Base-by-base conservation (phyloP, 2,113 vertebrate species). In the Bothrops jararaca region DNA sequence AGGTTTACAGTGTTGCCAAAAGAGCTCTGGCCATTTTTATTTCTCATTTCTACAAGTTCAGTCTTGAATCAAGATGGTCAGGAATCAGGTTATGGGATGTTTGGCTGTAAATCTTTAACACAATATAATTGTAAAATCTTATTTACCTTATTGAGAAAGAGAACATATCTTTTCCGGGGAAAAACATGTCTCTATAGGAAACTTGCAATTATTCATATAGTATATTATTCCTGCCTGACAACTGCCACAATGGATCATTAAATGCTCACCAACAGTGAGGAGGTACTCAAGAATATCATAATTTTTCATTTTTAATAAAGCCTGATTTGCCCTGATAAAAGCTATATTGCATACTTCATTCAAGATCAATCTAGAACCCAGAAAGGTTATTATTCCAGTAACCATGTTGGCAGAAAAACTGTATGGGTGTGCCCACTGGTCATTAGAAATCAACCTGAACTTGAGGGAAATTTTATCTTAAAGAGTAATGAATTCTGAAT, bases 221-320 rank as follows among this genome's bases (percentile, higher is more conserved):
- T 15, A 24, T 86, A 86, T 86, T 60, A 18, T 26, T 86, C 20
- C n/a, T 54, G 48, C 22, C 29, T 87, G 29, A 57, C 50, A 92
- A 91, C 39, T 48, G 50, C 45, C 23, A 34, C 20, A 53, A 29
- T 26, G 18, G 15, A 52, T 92, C 29, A 60, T 9, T 69, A 90
- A 90, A 69, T 20, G 6, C 50, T 42, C 86, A 74, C 10, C 53
- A 50, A 10, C 23, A 53, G 45, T 12, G 24, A 24, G 23, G 7
- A 54, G 34, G 18, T 56, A 52, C n/a, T 85, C 52, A 58, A 91
- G 58, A 69, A 69, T 42, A 88, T 4, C 52, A 52, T 26, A 26
- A 5, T 88, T 88, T 88, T 52, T 92, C 57, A 87, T 88, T 74
- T 60, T 88, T 88, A 92, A 88, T 74, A 88, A 92, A 69, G n/a